Evolutionary conservation across 2,113 vertebrate species (phyloP).

Genomic region (Callipepla squamata): DNA sequence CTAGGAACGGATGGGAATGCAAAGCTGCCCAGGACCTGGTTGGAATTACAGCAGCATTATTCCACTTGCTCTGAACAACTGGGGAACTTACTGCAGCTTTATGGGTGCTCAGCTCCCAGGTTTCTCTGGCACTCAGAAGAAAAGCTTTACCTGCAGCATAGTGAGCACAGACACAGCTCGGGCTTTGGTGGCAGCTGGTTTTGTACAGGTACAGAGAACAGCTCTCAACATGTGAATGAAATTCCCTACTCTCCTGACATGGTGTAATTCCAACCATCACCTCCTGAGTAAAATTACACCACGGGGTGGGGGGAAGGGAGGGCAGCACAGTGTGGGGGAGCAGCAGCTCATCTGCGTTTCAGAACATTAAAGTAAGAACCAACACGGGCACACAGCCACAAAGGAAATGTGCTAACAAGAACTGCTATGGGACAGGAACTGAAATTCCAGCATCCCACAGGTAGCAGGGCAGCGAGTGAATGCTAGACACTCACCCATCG

Average conservation of each 20-base stretch:
- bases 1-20: not conserved
- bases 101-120: not conserved
- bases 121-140: not conserved
- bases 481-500: not conserved
- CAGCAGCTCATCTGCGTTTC: not conserved
- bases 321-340: not conserved
- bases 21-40: not conserved
- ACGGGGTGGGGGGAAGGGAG: not conserved
- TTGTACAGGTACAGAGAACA: not conserved
- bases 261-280: not conserved
- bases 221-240: not conserved
- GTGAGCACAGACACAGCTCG: not conserved
- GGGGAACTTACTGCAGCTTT: not conserved
- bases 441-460: not conserved
- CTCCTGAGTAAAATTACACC: not conserved
- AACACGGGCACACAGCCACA: not conserved
- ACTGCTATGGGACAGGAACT: not conserved
- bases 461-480: not conserved
- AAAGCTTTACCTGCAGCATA: not conserved
- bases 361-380: not conserved
- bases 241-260: not conserved
- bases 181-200: not conserved
- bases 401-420: not conserved
- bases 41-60: not conserved
- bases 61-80: accelerated